Evolutionary conservation across 2,888 invertebrate species (phyloP).

Genomic region (Lomographa bimaculata): DNA sequence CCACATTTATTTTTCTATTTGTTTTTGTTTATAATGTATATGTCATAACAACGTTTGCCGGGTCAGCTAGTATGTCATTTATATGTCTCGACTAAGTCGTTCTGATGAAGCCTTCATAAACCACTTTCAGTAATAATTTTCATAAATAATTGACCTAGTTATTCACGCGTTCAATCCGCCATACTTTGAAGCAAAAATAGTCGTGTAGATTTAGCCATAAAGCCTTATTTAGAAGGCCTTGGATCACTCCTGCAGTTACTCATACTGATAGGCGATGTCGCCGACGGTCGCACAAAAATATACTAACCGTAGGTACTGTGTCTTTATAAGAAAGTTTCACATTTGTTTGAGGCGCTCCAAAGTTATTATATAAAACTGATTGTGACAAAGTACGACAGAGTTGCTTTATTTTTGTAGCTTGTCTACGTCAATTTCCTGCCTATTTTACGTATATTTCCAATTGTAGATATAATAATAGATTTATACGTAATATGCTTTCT

Average conservation of each 20-base stretch:
- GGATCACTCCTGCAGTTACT: conserved; percentile 52
- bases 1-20: no score
- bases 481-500: no score
- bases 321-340: conserved; percentile 14
- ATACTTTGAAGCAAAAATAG: conserved; percentile 42
- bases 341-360: conserved; percentile 1
- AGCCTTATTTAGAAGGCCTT: conserved; percentile 59
- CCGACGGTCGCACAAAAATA: conserved; percentile 31
- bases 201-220: conserved; percentile 44
- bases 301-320: conserved; percentile 13
- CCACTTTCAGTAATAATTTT: not conserved
- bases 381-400: not conserved
- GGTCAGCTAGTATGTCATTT: no score
- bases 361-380: not conserved
- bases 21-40: no score
- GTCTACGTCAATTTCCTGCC: conserved; percentile 1
- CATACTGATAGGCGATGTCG: conserved; percentile 60
- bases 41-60: no score
- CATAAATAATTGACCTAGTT: conserved; percentile 7
- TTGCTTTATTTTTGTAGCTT: not conserved
- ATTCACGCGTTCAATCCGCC: conserved; percentile 14
- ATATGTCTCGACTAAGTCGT: no score
- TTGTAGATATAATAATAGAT: no score
- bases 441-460: conserved; percentile 5
- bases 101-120: no score